phyloP scores from a whole-genome alignment of 2,888 invertebrate species.

The Caradrina kadenii region DNA sequence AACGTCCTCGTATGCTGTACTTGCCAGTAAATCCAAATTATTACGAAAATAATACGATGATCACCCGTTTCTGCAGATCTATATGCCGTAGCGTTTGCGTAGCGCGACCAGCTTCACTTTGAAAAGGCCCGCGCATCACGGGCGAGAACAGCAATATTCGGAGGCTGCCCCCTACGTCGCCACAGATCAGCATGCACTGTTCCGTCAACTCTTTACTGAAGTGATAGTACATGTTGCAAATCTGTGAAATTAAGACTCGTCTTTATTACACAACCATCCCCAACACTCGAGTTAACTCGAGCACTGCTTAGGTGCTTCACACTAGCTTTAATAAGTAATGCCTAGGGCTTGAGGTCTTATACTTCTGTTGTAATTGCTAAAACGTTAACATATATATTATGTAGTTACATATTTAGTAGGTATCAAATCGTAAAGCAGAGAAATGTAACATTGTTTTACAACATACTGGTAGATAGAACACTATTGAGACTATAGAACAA shows the following conservation, averaged over 20 bases:
- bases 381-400: background rate
- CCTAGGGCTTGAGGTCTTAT: no score
- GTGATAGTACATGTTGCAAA: slow-evolving; percentile 90
- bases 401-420: no score
- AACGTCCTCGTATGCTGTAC: background rate
- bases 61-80: slow-evolving; percentile 87
- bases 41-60: background rate
- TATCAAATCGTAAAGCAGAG: no score
- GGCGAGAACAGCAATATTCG: slow-evolving; percentile 92
- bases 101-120: slow-evolving; percentile 92
- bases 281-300: background rate
- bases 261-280: background rate
- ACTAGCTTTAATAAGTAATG: background rate
- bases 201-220: slow-evolving; percentile 90
- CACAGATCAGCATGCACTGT: slow-evolving; percentile 92
- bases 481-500: background rate
- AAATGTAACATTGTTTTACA: no score
- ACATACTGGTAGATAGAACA: background rate
- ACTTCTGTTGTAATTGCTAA: background rate
- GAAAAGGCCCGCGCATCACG: slow-evolving; percentile 92
- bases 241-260: slow-evolving; percentile 66
- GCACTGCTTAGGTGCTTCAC: no score
- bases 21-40: background rate
- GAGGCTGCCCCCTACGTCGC: slow-evolving; percentile 94
- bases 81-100: slow-evolving; percentile 91